Percentiles rank a stretch among this genome's conserved stretches.
Evolutionary conservation across 2,888 invertebrate genomes (phyloP).

Genomic region (Machimus atricapillus): DNA sequence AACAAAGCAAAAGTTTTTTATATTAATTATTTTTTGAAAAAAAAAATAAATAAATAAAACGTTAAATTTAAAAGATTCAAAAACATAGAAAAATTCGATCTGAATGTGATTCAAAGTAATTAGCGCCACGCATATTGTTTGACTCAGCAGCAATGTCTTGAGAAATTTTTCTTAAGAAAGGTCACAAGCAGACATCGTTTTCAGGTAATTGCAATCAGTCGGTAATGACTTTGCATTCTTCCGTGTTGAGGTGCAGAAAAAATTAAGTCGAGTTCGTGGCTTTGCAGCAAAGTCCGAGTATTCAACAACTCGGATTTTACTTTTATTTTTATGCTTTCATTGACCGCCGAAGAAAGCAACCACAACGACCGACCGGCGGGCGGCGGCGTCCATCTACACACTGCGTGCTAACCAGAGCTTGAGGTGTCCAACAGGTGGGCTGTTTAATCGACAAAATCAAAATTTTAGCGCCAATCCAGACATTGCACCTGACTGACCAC

Average conservation of each 20-base stretch:
- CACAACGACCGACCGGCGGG: not conserved
- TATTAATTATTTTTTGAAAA: too few species aligned
- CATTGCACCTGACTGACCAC: not conserved
- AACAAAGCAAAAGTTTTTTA: too few species aligned
- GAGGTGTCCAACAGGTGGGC: not conserved
- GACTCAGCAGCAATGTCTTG: not conserved
- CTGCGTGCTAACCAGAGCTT: not conserved
- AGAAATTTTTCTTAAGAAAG: not conserved
- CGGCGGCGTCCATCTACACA: not conserved
- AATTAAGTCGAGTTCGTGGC: not conserved
- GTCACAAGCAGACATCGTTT: not conserved
- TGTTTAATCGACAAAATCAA: not conserved
- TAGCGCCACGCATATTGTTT: not conserved
- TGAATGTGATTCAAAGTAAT: not conserved
- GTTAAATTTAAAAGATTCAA: too few species aligned
- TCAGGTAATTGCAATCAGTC: not conserved
- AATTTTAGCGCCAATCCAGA: not conserved
- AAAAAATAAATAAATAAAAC: too few species aligned
- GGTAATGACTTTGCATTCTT: slow-evolving; percentile 2
- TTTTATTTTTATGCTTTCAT: not conserved
- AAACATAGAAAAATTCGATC: too few species aligned
- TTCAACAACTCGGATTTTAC: not conserved
- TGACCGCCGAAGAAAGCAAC: not conserved
- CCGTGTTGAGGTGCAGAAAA: not conserved
- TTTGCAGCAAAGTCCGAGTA: not conserved